Percentiles rank a stretch among this genome's conserved stretches.
phyloP scores from a whole-genome alignment of 2,797 vertebrate species.

The Nannoperca australis region DNA sequence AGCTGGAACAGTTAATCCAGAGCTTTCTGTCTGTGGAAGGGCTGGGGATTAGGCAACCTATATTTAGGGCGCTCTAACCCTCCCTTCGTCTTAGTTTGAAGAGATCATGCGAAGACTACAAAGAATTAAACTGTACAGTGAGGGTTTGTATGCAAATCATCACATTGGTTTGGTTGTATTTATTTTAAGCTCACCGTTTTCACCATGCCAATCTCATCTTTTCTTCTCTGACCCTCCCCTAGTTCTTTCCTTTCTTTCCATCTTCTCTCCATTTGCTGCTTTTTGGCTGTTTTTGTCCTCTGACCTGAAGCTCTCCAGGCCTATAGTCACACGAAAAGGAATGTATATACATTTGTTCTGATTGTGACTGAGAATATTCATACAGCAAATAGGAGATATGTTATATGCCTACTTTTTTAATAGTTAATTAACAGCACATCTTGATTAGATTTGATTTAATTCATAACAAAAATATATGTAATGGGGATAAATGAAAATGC shows the following conservation, averaged over 20 bases:
- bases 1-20: conserved; percentile 61
- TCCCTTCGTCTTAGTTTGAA: conserved; percentile 28
- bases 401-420: neutral
- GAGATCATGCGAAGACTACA: conserved; percentile 37
- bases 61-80: conserved; percentile 62
- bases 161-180: conserved; percentile 15
- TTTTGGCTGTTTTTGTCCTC: conserved; percentile 19
- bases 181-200: conserved; percentile 26
- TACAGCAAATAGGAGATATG: neutral
- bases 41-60: conserved; percentile 56
- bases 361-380: neutral
- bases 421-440: neutral
- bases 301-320: conserved; percentile 22
- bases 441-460: neutral
- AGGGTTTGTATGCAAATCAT: conserved; percentile 16
- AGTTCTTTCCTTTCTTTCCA: neutral
- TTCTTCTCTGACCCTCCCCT: conserved; percentile 3
- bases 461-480: neutral
- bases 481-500: neutral
- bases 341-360: neutral
- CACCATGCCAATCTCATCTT: conserved; percentile 7
- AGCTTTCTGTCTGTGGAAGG: conserved; percentile 50
- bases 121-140: conserved; percentile 23
- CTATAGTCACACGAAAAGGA: neutral
- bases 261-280: conserved; percentile 21